phyloP scores from a whole-genome alignment of 2,888 invertebrate genomes.

The Tipula confusa region DNA sequence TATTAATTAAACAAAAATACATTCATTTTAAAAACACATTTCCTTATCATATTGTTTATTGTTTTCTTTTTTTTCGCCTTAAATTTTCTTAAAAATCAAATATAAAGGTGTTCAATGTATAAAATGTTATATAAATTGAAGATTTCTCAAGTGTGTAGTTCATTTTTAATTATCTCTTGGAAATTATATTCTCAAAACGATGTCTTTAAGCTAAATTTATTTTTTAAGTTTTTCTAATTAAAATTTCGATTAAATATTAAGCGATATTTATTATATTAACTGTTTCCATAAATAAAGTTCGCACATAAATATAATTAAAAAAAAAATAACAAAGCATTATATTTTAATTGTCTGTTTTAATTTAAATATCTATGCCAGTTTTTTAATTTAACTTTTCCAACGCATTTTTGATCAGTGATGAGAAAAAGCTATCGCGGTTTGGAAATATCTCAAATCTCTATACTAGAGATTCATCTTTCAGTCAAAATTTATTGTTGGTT shows the following conservation, averaged over 20 bases:
- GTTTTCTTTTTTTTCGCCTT: background rate
- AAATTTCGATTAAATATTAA: background rate
- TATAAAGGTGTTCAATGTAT: background rate
- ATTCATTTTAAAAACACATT: background rate
- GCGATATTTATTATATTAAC: slow-evolving; percentile 3
- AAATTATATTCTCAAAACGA: background rate
- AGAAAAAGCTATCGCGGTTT: too few relatives aligned
- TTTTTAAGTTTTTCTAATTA: slow-evolving; percentile 3
- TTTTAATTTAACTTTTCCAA: too few relatives aligned
- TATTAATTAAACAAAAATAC: background rate
- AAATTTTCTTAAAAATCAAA: background rate
- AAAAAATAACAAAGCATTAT: background rate
- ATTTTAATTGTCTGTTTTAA: background rate
- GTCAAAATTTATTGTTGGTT: too few relatives aligned
- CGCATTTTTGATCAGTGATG: too few relatives aligned
- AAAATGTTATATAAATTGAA: background rate
- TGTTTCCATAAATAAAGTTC: slow-evolving; percentile 9
- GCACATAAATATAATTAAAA: background rate
- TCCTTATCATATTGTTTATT: background rate
- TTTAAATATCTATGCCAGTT: background rate
- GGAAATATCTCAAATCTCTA: too few relatives aligned
- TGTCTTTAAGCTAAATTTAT: background rate
- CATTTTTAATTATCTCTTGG: background rate
- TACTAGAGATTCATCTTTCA: too few relatives aligned
- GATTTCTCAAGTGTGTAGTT: background rate